Base-by-base conservation (phyloP, 2,888 invertebrate genomes). In the Caenorhabditis imperialis region DNA sequence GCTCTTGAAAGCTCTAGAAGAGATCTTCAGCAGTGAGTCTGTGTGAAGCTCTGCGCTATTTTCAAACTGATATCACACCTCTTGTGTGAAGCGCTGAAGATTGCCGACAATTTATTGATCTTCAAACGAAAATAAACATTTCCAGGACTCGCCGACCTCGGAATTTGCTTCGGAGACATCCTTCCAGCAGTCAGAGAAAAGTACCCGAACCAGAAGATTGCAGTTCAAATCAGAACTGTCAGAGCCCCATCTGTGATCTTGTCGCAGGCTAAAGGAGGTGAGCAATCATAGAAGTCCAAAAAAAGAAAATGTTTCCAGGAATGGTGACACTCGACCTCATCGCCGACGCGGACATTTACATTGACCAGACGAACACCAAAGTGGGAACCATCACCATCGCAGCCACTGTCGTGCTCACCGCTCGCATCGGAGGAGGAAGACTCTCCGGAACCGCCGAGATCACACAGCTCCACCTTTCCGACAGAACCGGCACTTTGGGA, bases 101-200 rank as follows among this genome's bases (percentile, higher is more conserved):
- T n/a, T n/a, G n/a, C n/a, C n/a, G n/a, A n/a, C n/a, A n/a, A n/a
- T n/a, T n/a, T n/a, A n/a, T n/a, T n/a, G n/a, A n/a, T n/a, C n/a
- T n/a, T 30, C 10, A 10, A 30, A 30, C 6, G 10, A 30, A 30
- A 30, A 7, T 7, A 30, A 10, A n/a, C 6, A 25, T 12, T 47
- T 61, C 25, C 47, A 72, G 72, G 75, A n/a, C 75, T 85, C 42
- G 82, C 85, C 22, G 85, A 84, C 50, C 67, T 85, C 30, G 84
- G 85, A 53, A 85, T 86, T 63, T 86, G 86, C 63, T 82, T 86
- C 57, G 86, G 86, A 51, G 86, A 86, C 70, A 85, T 86, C 55
- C 77, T 86, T 37, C 86, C 86, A n/a, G 84, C 82, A 1, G 78
- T 86, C 35, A 72, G 86, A 14, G 86, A 86, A 53, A 84, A 84